Evolutionary conservation across 2,888 invertebrate species (phyloP), one percentile per base, ranked within the genome.

Genomic region (Eupithecia subfuscata): DNA sequence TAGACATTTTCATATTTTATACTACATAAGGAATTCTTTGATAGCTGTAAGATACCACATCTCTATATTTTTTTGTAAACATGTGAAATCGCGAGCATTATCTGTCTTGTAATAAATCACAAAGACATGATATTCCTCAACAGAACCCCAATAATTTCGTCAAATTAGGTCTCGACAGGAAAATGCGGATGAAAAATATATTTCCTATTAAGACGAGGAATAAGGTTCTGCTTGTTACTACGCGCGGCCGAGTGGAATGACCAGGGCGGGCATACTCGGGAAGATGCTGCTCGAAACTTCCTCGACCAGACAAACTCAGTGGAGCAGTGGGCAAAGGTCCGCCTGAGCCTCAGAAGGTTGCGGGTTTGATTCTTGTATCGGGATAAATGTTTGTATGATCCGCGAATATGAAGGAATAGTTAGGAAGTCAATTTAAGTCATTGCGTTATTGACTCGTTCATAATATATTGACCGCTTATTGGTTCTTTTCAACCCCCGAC

Each of bases 131-230:
- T 48, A 18, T 48, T 45, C 16, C 18, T 48, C 48, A 48, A 48
- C 6, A 48, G 48, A 18, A 18, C 6, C 48, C 6, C 48, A 16
- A 43, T 18, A 48, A 68, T 74, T 76, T 76, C 71, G 70, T 71
- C 52, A 71, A 73, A 69, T 69, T 56, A 69, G 64, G 52, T 69
- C 64, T 64, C 52, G 40, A 68, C 69, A 70, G 73, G 76, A 73
- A 71, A 70, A 70, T 73, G 72, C 65, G 76, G 75, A 74, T 74
- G 63, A 74, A 75, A 75, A 72, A 75, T 14, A 74, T 74, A 78
- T 75, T 70, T 68, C 70, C 75, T 74, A 78, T 78, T 78, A 75
- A 16, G 74, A 75, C 9, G 8, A 52, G 18, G 2, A 52, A n/a
- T n/a, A 52, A n/a, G n/a, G n/a, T 18, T n/a, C 9, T n/a, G 18